Base-by-base conservation (phyloP, 2,888 invertebrate genomes). In the Sthenelais limicola region DNA sequence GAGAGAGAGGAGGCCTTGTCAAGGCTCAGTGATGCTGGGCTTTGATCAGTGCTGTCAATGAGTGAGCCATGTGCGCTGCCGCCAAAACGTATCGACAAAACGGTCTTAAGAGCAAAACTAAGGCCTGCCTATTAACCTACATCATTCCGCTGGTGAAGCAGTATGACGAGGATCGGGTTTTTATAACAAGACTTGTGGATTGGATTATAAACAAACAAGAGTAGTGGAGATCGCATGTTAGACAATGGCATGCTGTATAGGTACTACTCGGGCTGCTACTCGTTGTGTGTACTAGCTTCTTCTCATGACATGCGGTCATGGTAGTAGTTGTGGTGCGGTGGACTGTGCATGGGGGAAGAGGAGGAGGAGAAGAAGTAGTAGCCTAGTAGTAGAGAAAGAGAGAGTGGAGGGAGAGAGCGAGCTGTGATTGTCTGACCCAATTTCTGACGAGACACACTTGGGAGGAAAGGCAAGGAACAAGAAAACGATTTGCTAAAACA, bases 201-300 rank as follows among this genome's bases (percentile, higher is more conserved):
- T n/a, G n/a, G n/a, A n/a, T n/a, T n/a, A 43, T 62, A 62, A 62
- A 62, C 62, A 62, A 62, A 62, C 62, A 26, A 43, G 38, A 62
- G 62, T n/a, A 38, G 12, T 43, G 12, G 43, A n/a, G 62, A 62
- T 62, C 35, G 62, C 62, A 62, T 62, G 62, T 62, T 38, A 62
- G 62, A 62, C 62, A 62, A 62, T 62, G 62, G 62, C 62, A 62
- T 62, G 62, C n/a, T n/a, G n/a, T n/a, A n/a, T n/a, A n/a, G n/a
- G n/a, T n/a, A n/a, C n/a, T n/a, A n/a, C n/a, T 62, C 62, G 62
- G 62, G n/a, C 9, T 5, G 54, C 3, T n/a, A n/a, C n/a, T n/a
- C n/a, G n/a, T n/a, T n/a, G n/a, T n/a, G n/a, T n/a, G n/a, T n/a
- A n/a, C n/a, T n/a, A n/a, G 52, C 24, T 15, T 51, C 33, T 18